Percentiles rank a stretch among this genome's conserved stretches.
phyloP scores from a whole-genome alignment of 2,113 vertebrate genomes.

The Ptyas mucosa region DNA sequence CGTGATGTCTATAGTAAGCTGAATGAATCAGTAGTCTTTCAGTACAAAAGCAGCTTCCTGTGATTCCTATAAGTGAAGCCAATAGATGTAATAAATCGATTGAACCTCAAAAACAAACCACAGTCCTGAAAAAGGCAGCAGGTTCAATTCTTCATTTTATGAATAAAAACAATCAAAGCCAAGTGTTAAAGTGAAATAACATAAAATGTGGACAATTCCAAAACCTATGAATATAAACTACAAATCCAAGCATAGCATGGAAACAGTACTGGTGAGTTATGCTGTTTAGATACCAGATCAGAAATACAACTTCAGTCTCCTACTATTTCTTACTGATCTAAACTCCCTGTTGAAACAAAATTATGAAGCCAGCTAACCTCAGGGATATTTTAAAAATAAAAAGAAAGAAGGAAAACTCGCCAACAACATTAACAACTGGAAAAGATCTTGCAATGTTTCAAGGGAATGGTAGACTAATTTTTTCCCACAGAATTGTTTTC shows the following conservation, averaged over 20 bases:
- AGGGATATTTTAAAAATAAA: constrained; percentile 43
- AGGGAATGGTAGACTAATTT: constrained; percentile 45
- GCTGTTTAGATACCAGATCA: constrained; percentile 41
- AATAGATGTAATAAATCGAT: not conserved
- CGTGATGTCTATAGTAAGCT: not conserved
- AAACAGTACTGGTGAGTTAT: constrained; percentile 1
- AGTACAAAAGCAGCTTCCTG: not conserved
- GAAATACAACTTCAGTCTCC: constrained; percentile 40
- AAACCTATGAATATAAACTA: constrained; percentile 3
- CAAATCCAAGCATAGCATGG: constrained; percentile 13
- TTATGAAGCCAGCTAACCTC: constrained; percentile 48
- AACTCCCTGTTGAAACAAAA: constrained; percentile 43
- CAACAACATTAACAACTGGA: constrained; percentile 50
- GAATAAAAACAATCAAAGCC: not conserved
- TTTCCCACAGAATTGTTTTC: constrained; percentile 38
- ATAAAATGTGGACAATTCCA: not conserved
- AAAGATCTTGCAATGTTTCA: constrained; percentile 61
- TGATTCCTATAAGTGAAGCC: not conserved
- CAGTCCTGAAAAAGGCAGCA: not conserved
- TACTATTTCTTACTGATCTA: constrained; percentile 60
- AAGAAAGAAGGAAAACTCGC: not conserved
- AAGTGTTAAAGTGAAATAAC: not conserved
- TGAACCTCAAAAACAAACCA: not conserved
- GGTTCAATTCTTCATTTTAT: not conserved
- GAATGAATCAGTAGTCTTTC: not conserved